Conservation (phyloP, 2,888 invertebrate species). For the Epsilonema sp. region DNA sequence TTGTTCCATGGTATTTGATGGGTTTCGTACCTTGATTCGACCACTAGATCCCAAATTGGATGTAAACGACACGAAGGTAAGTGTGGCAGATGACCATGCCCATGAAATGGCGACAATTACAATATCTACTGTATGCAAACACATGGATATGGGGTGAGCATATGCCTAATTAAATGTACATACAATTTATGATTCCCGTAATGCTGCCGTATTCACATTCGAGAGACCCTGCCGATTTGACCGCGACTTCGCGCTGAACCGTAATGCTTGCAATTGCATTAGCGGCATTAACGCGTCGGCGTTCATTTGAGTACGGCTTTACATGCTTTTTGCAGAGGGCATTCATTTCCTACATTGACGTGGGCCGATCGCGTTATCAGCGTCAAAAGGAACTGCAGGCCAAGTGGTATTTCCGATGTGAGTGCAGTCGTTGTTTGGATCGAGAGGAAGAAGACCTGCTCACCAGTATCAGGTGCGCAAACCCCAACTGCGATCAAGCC, state of each 20-base stretch:
- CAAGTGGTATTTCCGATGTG: constrained; percentile 21
- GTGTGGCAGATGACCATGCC: too few relatives aligned
- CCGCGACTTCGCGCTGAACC: constrained; percentile 23
- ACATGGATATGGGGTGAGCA: too few relatives aligned
- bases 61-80: neutral
- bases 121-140: too few relatives aligned
- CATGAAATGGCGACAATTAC: too few relatives aligned
- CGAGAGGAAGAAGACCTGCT: constrained; percentile 19
- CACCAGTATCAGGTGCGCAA: constrained; percentile 16
- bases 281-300: too few relatives aligned
- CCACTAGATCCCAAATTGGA: constrained; percentile 5
- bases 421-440: constrained; percentile 21
- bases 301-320: too few relatives aligned
- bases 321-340: too few relatives aligned
- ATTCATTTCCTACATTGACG: constrained; percentile 25
- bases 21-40: constrained; percentile 13
- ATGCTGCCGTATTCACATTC: too few relatives aligned
- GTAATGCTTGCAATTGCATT: too few relatives aligned
- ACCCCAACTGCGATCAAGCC: constrained; percentile 16
- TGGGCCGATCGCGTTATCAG: constrained; percentile 20
- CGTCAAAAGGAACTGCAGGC: constrained; percentile 12
- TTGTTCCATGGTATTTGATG: constrained; percentile 24
- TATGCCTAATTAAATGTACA: too few relatives aligned
- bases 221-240: too few relatives aligned
- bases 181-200: too few relatives aligned